These are phyloP conservation scores for Amblyjoppa proteus DNA, from an alignment of 2,888 invertebrate species.

Conservation along the genomic window DNA sequence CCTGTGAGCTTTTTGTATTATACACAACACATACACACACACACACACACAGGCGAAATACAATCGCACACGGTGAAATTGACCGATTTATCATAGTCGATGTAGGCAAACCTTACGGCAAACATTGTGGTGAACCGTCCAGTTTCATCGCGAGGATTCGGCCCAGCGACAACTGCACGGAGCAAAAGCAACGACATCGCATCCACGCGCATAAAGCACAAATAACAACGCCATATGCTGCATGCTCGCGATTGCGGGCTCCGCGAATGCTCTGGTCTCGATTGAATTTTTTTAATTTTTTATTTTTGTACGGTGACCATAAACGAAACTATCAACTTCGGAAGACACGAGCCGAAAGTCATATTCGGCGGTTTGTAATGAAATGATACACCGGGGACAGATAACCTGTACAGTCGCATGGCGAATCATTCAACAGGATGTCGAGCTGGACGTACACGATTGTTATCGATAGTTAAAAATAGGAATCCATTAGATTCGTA, in stretches of 20 bases:
- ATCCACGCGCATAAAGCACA: constrained; percentile 22
- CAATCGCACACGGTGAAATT: constrained; percentile 19
- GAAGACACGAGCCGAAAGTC: constrained; percentile 24
- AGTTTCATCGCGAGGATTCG: constrained; percentile 14
- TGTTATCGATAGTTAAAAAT: constrained; percentile 4
- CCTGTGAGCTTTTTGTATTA: constrained; percentile 24
- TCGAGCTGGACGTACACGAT: not conserved
- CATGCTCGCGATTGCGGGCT: not conserved
- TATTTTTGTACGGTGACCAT: not conserved
- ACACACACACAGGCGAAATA: not conserved
- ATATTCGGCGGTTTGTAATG: not conserved
- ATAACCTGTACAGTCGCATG: not conserved
- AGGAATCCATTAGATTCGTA: not conserved
- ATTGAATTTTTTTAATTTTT: constrained; percentile 12
- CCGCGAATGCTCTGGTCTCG: not conserved
- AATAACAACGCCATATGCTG: constrained; percentile 45
- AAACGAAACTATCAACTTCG: constrained; percentile 38
- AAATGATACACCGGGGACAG: not conserved
- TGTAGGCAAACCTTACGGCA: not conserved
- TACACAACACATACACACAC: not conserved
- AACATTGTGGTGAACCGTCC: constrained; percentile 17
- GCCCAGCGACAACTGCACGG: constrained; percentile 14
- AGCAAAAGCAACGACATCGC: constrained; percentile 11
- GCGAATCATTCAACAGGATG: not conserved
- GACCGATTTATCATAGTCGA: constrained; percentile 44